These are phyloP conservation scores for Vidua macroura DNA, from an alignment of 2,113 vertebrate species.

Conservation along the genomic window DNA sequence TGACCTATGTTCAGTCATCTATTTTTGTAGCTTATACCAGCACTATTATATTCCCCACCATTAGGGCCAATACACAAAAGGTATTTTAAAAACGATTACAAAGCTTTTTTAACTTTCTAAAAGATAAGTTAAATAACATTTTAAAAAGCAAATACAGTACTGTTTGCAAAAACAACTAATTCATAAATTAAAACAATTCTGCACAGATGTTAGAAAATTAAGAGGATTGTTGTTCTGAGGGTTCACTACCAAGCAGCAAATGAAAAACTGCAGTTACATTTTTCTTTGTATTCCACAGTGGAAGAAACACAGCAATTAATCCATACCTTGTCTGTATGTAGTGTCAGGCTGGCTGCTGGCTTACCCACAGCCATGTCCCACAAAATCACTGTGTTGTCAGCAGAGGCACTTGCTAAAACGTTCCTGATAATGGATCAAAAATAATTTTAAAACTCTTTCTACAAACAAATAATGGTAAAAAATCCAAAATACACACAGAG, in stretches of 20 bases:
- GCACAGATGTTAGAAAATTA: not conserved
- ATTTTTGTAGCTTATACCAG: not conserved
- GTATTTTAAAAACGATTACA: not conserved
- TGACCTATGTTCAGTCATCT: not conserved
- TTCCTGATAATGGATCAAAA: constrained; percentile 72
- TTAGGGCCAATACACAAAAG: not conserved
- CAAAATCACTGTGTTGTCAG: constrained; percentile 85
- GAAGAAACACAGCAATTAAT: not conserved
- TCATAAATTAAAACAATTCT: not conserved
- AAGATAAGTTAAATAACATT: not conserved
- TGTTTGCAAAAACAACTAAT: not conserved
- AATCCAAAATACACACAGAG: not conserved
- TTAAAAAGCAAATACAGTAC: not conserved
- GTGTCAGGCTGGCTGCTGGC: constrained; percentile 81
- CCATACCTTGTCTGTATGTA: constrained; percentile 91
- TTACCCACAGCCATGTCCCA: constrained; percentile 90
- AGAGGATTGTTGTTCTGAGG: not conserved
- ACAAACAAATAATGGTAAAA: not conserved
- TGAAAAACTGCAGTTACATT: not conserved
- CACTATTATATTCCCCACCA: not conserved
- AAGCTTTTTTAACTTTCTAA: not conserved
- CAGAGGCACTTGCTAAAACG: constrained; percentile 91
- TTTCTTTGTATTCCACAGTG: not conserved
- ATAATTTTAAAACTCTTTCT: not conserved
- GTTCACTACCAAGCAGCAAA: not conserved